phyloP scores from a whole-genome alignment of 2,113 vertebrate species.

The Crotalus helleri region DNA sequence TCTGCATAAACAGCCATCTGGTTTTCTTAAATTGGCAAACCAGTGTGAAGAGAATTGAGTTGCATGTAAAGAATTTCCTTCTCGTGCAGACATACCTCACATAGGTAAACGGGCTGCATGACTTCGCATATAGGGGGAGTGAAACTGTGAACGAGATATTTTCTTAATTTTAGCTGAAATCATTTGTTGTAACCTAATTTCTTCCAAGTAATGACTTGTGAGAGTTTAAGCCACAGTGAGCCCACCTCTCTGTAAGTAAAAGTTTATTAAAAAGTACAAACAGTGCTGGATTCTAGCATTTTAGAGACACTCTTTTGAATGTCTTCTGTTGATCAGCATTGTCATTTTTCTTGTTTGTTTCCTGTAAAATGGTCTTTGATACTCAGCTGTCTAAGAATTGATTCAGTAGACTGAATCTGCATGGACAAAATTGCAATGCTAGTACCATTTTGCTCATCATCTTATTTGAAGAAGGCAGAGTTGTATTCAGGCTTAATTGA shows the following conservation, averaged over 20 bases:
- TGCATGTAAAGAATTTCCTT: not conserved
- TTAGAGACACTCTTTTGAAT: not conserved
- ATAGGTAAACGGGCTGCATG: not conserved
- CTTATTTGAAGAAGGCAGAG: not conserved
- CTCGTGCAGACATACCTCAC: not conserved
- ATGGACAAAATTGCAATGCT: not conserved
- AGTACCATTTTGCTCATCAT: not conserved
- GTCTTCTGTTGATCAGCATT: not conserved
- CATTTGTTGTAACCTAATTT: not conserved
- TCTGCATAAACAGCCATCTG: not conserved
- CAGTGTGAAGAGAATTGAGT: not conserved
- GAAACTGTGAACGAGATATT: not conserved
- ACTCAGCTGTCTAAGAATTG: not conserved
- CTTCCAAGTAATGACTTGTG: not conserved
- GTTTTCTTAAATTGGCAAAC: not conserved
- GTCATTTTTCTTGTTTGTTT: not conserved
- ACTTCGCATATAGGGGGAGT: not conserved
- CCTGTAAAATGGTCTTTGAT: not conserved
- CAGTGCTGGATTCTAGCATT: not conserved
- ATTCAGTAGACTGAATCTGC: not conserved
- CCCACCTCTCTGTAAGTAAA: not conserved
- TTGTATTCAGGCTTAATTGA: not conserved
- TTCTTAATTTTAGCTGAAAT: not conserved
- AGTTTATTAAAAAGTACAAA: slow-evolving; percentile 8
- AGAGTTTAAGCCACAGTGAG: slow-evolving; percentile 8